A percentile compares a stretch with the other conserved stretches of the same genome.
These are phyloP conservation scores for Pseudococcus jackbeardsleyi DNA, from an alignment of 2,888 invertebrate genomes.

Conservation along the genomic window DNA sequence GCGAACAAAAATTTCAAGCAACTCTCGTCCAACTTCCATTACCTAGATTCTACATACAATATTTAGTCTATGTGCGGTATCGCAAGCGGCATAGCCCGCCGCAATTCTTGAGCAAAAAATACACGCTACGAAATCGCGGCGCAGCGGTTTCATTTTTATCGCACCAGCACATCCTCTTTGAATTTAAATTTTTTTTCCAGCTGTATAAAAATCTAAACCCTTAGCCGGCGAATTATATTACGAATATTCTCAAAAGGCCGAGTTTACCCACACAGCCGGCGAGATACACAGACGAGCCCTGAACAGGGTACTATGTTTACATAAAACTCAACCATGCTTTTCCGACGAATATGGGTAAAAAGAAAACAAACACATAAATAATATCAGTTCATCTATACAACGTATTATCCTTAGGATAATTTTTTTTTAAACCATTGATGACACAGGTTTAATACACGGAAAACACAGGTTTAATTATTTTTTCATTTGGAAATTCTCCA, in stretches of 20 bases:
- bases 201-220: constrained; percentile 41
- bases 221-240: constrained; percentile 45
- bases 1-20: neutral
- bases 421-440: constrained; percentile 19
- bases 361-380: constrained; percentile 56
- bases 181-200: constrained; percentile 52
- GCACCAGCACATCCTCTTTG: constrained; percentile 45
- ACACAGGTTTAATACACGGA: neutral
- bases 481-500: constrained; percentile 19
- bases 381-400: constrained; percentile 49
- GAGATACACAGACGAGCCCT: neutral
- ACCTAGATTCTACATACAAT: neutral
- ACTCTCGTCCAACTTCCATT: neutral
- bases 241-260: constrained; percentile 25
- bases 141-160: constrained; percentile 42
- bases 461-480: constrained; percentile 32
- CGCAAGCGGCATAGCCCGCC: neutral
- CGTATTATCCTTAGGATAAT: neutral
- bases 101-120: constrained; percentile 16
- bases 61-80: neutral
- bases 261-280: constrained; percentile 5
- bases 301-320: constrained; percentile 7
- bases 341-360: constrained; percentile 11
- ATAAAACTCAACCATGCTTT: constrained; percentile 49
- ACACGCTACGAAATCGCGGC: constrained; percentile 2